These are phyloP conservation scores for Rhyacichthys aspro DNA, from an alignment of 2,797 vertebrate genomes.

Conservation along the genomic window DNA sequence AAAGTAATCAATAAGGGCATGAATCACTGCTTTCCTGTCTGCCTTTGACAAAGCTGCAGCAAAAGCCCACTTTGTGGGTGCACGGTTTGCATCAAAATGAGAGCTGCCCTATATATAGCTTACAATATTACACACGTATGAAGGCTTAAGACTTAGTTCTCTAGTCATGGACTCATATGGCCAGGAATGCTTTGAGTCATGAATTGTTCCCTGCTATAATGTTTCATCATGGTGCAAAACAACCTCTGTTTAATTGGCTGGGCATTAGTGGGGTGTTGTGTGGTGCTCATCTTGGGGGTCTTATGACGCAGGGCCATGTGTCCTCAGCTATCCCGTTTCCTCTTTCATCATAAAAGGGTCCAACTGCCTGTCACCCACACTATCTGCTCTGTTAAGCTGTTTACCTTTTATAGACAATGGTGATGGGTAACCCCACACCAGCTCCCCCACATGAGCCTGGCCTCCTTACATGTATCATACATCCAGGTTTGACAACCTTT, in stretches of 20 bases:
- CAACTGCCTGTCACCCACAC: constrained; percentile 78
- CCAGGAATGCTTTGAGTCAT: constrained; percentile 98
- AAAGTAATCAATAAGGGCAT: constrained; percentile 73
- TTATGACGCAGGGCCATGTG: constrained; percentile 87
- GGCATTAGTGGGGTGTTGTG: constrained; percentile 81
- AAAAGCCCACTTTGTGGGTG: constrained; percentile 70
- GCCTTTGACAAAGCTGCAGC: constrained; percentile 73
- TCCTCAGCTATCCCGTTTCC: constrained; percentile 88
- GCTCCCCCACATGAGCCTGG: constrained; percentile 20
- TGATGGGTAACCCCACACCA: constrained; percentile 75
- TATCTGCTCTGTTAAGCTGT: constrained; percentile 75
- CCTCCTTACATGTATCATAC: constrained; percentile 30
- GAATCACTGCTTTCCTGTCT: constrained; percentile 64
- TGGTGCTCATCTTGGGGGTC: constrained; percentile 83
- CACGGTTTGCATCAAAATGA: constrained; percentile 61
- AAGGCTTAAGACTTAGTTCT: constrained; percentile 89
- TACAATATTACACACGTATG: constrained; percentile 95
- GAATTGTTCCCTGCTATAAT: constrained; percentile 98
- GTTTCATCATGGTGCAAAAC: constrained; percentile 93
- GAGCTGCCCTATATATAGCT: constrained; percentile 89
- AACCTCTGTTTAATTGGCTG: constrained; percentile 90
- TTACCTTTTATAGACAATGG: constrained; percentile 87
- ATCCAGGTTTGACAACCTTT: constrained; percentile 19
- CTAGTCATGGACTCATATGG: constrained; percentile 88
- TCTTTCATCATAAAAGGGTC: constrained; percentile 81